phyloP scores from a whole-genome alignment of 2,888 invertebrate species.

The Parnassius orleans region DNA sequence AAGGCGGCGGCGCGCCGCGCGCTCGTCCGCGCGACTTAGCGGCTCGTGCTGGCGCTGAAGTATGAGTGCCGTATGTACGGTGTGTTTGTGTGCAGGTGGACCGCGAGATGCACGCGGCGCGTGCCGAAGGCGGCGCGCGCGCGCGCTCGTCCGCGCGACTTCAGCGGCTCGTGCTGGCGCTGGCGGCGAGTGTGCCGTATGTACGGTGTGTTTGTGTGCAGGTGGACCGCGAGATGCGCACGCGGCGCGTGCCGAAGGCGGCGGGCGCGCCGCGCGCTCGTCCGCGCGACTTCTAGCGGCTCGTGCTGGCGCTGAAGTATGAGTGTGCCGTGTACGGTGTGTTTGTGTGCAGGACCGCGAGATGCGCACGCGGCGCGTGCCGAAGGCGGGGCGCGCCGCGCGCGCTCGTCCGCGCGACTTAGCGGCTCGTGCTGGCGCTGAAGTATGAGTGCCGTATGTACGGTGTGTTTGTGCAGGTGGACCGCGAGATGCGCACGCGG shows the following conservation, averaged over 20 bases:
- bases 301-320: constrained; percentile 73
- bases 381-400: constrained; percentile 63
- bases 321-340: neutral
- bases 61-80: too few relatives aligned
- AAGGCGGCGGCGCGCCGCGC: constrained; percentile 61
- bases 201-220: constrained; percentile 33
- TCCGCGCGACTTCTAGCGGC: constrained; percentile 74
- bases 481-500: constrained; percentile 77
- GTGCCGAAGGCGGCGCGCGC: constrained; percentile 63
- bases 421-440: too few relatives aligned
- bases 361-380: constrained; percentile 75
- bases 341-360: constrained; percentile 66
- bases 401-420: constrained; percentile 65
- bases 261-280: constrained; percentile 60
- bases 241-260: constrained; percentile 71
- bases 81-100: constrained; percentile 52
- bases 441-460: too few relatives aligned
- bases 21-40: constrained; percentile 72
- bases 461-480: constrained; percentile 55
- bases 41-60: too few relatives aligned
- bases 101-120: constrained; percentile 77
- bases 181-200: too few relatives aligned
- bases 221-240: constrained; percentile 80
- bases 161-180: too few relatives aligned
- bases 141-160: constrained; percentile 67